Base-by-base conservation (phyloP, 2,888 invertebrate species). In the Subacronicta megacephala region DNA sequence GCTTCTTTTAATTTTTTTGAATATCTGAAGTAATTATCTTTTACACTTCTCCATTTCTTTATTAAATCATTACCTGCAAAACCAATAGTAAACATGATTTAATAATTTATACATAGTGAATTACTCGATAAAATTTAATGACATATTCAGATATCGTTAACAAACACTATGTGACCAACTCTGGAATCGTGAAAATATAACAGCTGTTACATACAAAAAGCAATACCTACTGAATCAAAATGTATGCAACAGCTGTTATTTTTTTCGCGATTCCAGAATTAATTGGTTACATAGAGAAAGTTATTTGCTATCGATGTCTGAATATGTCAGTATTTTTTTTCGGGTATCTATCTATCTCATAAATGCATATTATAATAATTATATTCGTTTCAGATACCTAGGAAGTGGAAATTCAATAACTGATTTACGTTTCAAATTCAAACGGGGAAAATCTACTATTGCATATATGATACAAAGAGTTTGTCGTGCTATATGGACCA, bases 1-100 rank as follows among this genome's bases (percentile, higher is more conserved):
- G 46, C 51, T 51, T 68, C 61, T 68, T 67, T 64, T 50, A 64
- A 7, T 64, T 68, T 20, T 20, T 20, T 20, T 20, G 20, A 20
- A 20, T 20, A 20, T 20, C 20, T 20, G 20, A n/a, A n/a, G n/a
- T 20, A 20, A 54, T 60, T 62, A 58, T 66, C 65, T 55, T 65
- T 65, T 2, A 63, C 13, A 50, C 46, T 52, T 58, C 57, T 62
- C 61, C 64, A 65, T 43, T 65, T 65, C 26, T 57, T 60, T 10
- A 60, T 7, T 46, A 53, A 40, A 46, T 45, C 23, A 40, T 40
- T 53, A 53, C 53, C 26, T 37, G 37, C 35, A 63, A 20, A 20
- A 20, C 20, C 20, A 20, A 20, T 20, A 20, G 20, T 56, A 52
- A 53, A 52, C 47, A 55, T 17, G 54, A 55, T 55, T 47, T 54